phyloP scores from a whole-genome alignment of 1,140 invertebrate species.

The Bicyclus anynana region DNA sequence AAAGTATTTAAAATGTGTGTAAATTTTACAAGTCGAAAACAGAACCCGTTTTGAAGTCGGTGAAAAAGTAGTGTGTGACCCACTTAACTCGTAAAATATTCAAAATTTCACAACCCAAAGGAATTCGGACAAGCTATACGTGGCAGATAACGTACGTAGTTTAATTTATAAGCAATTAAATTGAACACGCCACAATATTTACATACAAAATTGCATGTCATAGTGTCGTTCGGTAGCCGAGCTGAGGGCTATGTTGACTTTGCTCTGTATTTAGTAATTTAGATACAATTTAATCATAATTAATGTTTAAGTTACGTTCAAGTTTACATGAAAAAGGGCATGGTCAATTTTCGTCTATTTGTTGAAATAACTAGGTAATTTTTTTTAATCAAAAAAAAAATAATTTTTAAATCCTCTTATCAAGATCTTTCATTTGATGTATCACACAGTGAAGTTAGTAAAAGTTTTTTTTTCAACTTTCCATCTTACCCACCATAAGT shows the following conservation, averaged over 20 bases:
- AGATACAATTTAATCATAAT: neutral
- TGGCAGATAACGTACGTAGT: neutral
- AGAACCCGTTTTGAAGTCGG: too few relatives aligned
- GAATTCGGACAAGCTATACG: neutral
- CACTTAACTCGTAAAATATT: neutral
- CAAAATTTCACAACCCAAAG: neutral
- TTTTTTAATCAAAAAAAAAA: too few relatives aligned
- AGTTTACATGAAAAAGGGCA: neutral
- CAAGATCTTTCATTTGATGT: too few relatives aligned
- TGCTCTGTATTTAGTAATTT: conserved; percentile 3
- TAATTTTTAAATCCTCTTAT: too few relatives aligned
- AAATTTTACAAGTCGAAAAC: too few relatives aligned
- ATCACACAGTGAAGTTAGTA: too few relatives aligned
- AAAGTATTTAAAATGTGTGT: too few relatives aligned
- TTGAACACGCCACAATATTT: conserved; percentile 19
- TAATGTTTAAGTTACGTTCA: neutral
- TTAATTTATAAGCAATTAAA: conserved; percentile 18
- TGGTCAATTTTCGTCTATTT: too few relatives aligned
- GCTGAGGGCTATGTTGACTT: conserved; percentile 17
- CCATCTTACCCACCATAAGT: too few relatives aligned
- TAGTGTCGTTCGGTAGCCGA: conserved; percentile 9
- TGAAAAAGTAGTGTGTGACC: too few relatives aligned
- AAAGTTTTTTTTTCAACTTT: too few relatives aligned
- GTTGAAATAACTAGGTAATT: too few relatives aligned
- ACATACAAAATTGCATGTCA: conserved; percentile 24